phyloP scores from a whole-genome alignment of 2,113 vertebrate species.

The Parotia lawesii region DNA sequence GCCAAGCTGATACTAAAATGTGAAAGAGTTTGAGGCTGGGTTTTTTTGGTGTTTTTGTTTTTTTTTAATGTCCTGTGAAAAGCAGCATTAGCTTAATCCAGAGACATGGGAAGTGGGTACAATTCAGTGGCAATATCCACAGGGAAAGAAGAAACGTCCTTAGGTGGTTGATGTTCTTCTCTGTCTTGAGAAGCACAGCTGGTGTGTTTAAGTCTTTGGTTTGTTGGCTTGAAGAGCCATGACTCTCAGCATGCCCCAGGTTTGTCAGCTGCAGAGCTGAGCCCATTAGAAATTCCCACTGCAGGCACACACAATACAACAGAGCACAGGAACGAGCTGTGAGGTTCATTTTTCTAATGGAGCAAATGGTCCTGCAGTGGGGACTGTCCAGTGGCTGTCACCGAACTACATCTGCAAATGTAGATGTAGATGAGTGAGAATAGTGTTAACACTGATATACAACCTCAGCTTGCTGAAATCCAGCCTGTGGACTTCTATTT shows the following conservation, averaged over 20 bases:
- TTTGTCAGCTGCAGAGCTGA: not conserved
- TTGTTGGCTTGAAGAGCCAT: not conserved
- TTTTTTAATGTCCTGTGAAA: not conserved
- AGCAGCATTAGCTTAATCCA: not conserved
- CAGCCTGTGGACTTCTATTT: not conserved
- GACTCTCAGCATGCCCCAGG: not conserved
- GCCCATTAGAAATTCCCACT: not conserved
- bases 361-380: not conserved
- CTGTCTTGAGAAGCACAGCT: not conserved
- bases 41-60: fast-evolving
- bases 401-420: not conserved
- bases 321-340: not conserved
- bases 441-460: not conserved
- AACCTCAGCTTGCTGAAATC: not conserved
- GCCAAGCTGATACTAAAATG: not conserved
- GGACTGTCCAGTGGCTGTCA: not conserved
- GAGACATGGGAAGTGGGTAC: not conserved
- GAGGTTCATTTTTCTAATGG: not conserved
- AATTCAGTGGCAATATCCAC: not conserved
- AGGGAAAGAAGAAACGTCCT: not conserved
- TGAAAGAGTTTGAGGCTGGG: not conserved
- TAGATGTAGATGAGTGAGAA: not conserved
- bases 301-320: fast-evolving
- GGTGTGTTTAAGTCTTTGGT: not conserved
- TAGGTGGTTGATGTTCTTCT: not conserved